phyloP scores from a whole-genome alignment of 2,888 invertebrate genomes.

The Lamellibrachia columna region DNA sequence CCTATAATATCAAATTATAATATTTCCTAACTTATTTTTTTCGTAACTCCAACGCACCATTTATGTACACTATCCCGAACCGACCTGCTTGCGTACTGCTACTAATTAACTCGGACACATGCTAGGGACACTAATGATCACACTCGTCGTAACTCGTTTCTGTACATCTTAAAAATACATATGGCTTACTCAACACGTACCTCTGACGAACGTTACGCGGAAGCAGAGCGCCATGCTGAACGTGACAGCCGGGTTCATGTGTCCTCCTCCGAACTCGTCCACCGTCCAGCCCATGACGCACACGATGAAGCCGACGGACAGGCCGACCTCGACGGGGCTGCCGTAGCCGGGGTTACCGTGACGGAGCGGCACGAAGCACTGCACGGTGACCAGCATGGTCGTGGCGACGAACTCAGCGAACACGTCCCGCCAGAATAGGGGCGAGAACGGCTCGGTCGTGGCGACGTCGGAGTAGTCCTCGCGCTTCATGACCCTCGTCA shows the following conservation, averaged over 20 bases:
- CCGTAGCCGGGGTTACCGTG: conserved; percentile 28
- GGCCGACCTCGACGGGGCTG: conserved; percentile 23
- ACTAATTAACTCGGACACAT: background rate
- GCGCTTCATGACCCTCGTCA: background rate
- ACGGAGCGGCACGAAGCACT: conserved; percentile 26
- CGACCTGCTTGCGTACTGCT: too few relatives aligned
- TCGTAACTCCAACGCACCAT: too few relatives aligned
- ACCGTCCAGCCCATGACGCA: conserved; percentile 26
- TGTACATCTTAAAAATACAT: background rate
- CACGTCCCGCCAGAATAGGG: conserved; percentile 31
- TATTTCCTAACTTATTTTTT: too few relatives aligned
- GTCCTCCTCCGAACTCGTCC: conserved; percentile 33
- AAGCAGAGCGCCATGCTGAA: conserved; percentile 20
- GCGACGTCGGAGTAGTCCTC: conserved; percentile 4
- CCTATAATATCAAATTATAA: too few relatives aligned
- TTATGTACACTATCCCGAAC: too few relatives aligned
- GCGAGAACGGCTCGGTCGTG: background rate
- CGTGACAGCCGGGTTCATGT: conserved; percentile 35
- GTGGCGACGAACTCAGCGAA: conserved; percentile 34
- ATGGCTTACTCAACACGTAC: background rate
- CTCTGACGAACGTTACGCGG: conserved; percentile 28
- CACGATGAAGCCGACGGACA: conserved; percentile 33
- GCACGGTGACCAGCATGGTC: conserved; percentile 31
- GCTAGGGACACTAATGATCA: background rate
- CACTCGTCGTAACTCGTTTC: background rate